Conservation (phyloP, 2,113 vertebrate species). For the Melanostigma gelatinosum region DNA sequence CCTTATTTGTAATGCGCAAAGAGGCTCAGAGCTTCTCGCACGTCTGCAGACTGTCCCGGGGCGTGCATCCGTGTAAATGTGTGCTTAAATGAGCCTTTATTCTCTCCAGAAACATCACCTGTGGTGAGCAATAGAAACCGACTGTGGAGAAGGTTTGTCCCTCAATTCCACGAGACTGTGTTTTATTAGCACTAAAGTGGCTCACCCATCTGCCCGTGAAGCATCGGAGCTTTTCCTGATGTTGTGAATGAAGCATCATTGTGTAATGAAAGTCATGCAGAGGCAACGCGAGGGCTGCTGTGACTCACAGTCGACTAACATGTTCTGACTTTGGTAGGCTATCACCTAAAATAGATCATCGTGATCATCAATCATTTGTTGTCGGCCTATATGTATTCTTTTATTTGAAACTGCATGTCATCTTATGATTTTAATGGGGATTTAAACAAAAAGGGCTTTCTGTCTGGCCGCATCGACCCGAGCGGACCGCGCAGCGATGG, state of each 20-base stretch:
- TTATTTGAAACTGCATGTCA: too few relatives aligned
- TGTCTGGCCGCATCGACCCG: slow-evolving; percentile 54
- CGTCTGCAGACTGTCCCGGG: slow-evolving; percentile 51
- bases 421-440: neutral
- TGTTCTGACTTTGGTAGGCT: neutral
- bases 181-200: neutral
- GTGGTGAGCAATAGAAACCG: neutral
- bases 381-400: neutral
- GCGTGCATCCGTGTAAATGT: slow-evolving; percentile 26
- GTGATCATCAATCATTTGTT: neutral
- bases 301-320: slow-evolving; percentile 26
- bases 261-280: slow-evolving; percentile 72
- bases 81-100: neutral
- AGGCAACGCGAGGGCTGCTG: slow-evolving; percentile 38
- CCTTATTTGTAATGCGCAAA: slow-evolving; percentile 43
- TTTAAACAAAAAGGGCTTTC: slow-evolving; percentile 16
- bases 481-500: neutral
- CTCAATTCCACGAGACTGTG: neutral
- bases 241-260: slow-evolving; percentile 72
- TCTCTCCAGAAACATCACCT: neutral
- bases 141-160: neutral
- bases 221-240: slow-evolving; percentile 16
- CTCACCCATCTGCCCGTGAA: neutral
- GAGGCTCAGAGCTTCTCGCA: slow-evolving; percentile 25
- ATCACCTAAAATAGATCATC: neutral